Percentiles rank a stretch among this genome's conserved stretches.
Evolutionary conservation across 2,888 invertebrate species (phyloP).

Genomic region (Agrochola circellaris): DNA sequence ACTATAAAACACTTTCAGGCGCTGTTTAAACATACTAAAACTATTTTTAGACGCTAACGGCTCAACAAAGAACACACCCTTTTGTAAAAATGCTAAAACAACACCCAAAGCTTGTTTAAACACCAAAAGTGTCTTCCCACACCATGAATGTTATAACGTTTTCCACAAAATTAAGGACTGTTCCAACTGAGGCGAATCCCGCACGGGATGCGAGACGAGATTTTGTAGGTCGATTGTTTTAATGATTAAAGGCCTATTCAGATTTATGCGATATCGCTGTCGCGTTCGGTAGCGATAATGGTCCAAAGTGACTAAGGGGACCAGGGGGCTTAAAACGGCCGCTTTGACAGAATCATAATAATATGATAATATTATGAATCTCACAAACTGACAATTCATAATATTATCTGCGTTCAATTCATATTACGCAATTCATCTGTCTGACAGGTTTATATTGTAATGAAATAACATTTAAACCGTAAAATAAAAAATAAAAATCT

Average conservation of each 20-base stretch:
- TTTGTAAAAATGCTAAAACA: conserved; percentile 30
- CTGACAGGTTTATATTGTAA: too few relatives aligned
- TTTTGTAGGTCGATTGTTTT: background rate
- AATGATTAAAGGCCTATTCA: background rate
- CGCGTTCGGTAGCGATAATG: too few relatives aligned
- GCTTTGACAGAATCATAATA: too few relatives aligned
- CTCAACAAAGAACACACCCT: conserved; percentile 4
- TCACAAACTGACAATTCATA: too few relatives aligned
- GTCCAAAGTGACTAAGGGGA: too few relatives aligned
- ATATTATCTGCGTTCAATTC: too few relatives aligned
- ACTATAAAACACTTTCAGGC: conserved; percentile 28
- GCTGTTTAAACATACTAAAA: conserved; percentile 26
- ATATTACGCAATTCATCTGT: too few relatives aligned
- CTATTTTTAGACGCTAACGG: conserved; percentile 30
- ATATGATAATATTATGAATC: too few relatives aligned
- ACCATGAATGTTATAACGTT: conserved; percentile 53
- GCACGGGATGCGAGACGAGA: background rate
- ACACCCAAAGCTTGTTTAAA: conserved; percentile 22
- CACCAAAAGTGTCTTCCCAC: conserved; percentile 37
- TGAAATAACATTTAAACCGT: too few relatives aligned
- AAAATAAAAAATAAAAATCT: too few relatives aligned
- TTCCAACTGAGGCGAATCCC: background rate
- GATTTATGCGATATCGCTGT: too few relatives aligned
- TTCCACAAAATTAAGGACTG: conserved; percentile 46
- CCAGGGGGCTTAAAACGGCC: too few relatives aligned